These are phyloP conservation scores for Drosophila monieri DNA, from an alignment of 2,888 invertebrate species.

Conservation along the genomic window DNA sequence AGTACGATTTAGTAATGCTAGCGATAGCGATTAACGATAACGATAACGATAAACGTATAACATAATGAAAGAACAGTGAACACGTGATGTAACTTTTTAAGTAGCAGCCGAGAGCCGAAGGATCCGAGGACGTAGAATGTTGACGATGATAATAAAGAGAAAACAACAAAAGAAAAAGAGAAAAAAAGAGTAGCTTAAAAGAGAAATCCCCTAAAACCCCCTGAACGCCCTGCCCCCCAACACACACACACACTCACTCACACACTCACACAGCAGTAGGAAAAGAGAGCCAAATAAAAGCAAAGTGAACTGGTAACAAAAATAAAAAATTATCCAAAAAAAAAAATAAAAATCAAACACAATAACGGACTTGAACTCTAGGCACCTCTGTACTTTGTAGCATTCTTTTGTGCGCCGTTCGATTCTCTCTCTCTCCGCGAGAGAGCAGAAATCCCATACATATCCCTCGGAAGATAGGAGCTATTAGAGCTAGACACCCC, in stretches of 20 bases:
- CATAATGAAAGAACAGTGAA: constrained; percentile 74
- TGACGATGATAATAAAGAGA: constrained; percentile 41
- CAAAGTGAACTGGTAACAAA: constrained; percentile 69
- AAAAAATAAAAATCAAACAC: background rate
- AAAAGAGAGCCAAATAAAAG: constrained; percentile 48
- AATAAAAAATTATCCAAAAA: background rate
- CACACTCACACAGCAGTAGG: constrained; percentile 19
- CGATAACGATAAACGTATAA: constrained; percentile 13
- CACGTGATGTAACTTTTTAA: constrained; percentile 80
- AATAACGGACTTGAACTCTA: constrained; percentile 2
- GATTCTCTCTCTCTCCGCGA: constrained; percentile 24
- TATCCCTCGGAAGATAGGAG: constrained; percentile 7
- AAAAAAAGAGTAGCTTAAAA: constrained; percentile 40
- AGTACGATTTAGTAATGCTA: constrained; percentile 64
- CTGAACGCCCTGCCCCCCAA: constrained; percentile 1
- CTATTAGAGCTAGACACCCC: constrained; percentile 12
- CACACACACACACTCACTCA: background rate
- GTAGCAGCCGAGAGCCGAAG: constrained; percentile 55
- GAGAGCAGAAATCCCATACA: constrained; percentile 46
- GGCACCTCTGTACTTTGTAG: constrained; percentile 40
- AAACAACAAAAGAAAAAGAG: background rate
- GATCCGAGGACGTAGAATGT: constrained; percentile 49
- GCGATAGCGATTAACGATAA: constrained; percentile 53
- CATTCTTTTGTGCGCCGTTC: constrained; percentile 61
- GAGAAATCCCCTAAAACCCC: constrained; percentile 3